Evolutionary conservation across 1,140 invertebrate species (phyloP).

Genomic region (Aphelenchoides avenae): DNA sequence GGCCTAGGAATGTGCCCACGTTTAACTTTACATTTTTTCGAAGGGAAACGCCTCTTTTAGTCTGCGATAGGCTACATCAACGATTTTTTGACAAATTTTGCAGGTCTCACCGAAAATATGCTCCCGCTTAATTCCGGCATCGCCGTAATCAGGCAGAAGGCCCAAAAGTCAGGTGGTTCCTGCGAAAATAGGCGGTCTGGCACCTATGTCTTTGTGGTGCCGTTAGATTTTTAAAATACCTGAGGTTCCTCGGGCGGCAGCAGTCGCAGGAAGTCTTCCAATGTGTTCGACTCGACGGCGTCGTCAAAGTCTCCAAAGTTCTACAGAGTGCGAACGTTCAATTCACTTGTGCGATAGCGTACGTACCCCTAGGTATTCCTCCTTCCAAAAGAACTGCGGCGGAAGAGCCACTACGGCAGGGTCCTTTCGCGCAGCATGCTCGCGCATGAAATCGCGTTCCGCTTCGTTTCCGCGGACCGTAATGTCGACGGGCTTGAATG

Average conservation of each 20-base stretch:
- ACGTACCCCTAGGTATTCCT: constrained; percentile 30
- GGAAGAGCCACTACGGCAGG: constrained; percentile 17
- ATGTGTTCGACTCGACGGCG: constrained; percentile 24
- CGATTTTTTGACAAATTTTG: too few species aligned
- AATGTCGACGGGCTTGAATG: constrained; percentile 32
- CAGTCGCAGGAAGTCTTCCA: constrained; percentile 31
- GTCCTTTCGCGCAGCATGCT: constrained; percentile 18
- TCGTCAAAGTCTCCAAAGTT: constrained; percentile 35
- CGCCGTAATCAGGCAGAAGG: background rate
- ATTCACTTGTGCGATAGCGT: background rate
- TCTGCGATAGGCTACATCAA: too few species aligned
- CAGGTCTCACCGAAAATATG: constrained; percentile 1
- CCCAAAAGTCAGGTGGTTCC: background rate
- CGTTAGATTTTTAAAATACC: background rate
- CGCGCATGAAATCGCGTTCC: constrained; percentile 36
- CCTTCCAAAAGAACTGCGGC: constrained; percentile 35
- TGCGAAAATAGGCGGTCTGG: too few species aligned
- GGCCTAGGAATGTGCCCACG: too few species aligned
- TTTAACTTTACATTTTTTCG: too few species aligned
- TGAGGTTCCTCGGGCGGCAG: constrained; percentile 15
- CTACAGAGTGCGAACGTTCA: constrained; percentile 4
- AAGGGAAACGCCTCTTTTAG: too few species aligned
- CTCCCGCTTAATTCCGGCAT: constrained; percentile 9
- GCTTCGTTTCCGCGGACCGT: constrained; percentile 34
- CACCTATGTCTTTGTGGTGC: too few species aligned